These are phyloP conservation scores for Leptosomus discolor DNA, from an alignment of 2,113 vertebrate genomes.

Conservation along the genomic window DNA sequence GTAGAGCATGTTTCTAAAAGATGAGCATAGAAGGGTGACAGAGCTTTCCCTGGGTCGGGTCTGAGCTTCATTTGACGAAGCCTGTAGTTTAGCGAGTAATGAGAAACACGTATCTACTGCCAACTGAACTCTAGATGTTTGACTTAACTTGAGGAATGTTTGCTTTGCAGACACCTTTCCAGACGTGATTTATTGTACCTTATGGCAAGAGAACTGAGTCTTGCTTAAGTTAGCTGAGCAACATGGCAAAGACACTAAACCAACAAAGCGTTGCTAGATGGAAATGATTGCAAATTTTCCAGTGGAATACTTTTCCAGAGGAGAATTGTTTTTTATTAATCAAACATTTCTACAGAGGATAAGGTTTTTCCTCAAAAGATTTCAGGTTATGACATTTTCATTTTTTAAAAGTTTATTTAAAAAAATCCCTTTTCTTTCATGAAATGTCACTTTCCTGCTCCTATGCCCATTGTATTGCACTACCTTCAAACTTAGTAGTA, in stretches of 20 bases:
- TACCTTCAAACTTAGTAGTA: neutral
- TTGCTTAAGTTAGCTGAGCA: neutral
- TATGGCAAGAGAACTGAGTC: neutral
- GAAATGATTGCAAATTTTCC: neutral
- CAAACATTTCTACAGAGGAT: neutral
- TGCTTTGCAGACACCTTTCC: neutral
- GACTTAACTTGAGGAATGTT: neutral
- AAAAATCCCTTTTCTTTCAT: neutral
- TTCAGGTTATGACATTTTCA: neutral
- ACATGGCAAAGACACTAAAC: neutral
- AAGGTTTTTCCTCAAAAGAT: neutral
- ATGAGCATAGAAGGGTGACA: neutral
- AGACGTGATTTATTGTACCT: neutral
- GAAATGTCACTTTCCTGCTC: neutral
- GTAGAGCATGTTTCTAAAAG: neutral
- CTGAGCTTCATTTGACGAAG: neutral
- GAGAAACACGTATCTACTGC: neutral
- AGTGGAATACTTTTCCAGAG: neutral
- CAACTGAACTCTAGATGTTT: neutral
- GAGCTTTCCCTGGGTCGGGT: neutral
- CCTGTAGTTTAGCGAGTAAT: neutral
- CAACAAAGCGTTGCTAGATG: neutral
- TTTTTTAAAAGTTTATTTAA: neutral
- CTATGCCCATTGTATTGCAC: neutral
- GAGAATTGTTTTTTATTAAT: neutral